These are phyloP conservation scores for Eulemur mongoz DNA, from an alignment of 2,797 vertebrate species.

Conservation along the genomic window DNA sequence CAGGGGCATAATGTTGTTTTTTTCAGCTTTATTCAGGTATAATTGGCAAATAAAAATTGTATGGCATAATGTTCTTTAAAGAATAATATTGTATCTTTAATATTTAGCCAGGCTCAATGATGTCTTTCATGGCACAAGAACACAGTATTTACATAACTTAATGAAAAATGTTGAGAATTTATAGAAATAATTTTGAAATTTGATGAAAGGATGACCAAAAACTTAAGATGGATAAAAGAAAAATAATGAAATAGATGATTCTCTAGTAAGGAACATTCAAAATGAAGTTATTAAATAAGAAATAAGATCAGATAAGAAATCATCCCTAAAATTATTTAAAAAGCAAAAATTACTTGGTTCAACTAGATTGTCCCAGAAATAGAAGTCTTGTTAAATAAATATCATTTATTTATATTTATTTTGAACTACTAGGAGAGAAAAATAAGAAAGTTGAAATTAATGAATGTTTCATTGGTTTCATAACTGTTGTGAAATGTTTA, in stretches of 20 bases:
- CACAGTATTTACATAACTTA: background rate
- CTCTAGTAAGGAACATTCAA: background rate
- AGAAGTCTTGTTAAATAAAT: background rate
- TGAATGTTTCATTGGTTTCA: background rate
- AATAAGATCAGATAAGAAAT: background rate
- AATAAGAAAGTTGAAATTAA: background rate
- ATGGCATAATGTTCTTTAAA: background rate
- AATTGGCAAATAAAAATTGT: background rate
- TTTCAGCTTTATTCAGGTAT: background rate
- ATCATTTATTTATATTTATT: background rate
- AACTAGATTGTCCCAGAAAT: background rate
- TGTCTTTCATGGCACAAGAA: background rate
- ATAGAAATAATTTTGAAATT: conserved; percentile 27
- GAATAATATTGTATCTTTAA: background rate
- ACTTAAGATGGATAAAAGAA: background rate
- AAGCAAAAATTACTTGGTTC: background rate
- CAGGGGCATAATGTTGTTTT: background rate
- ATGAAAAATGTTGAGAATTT: background rate
- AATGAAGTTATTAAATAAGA: conserved; percentile 18
- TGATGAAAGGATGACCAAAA: background rate
- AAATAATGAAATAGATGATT: background rate
- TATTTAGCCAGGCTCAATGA: background rate
- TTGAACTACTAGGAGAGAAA: background rate
- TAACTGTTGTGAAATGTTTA: background rate
- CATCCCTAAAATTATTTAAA: background rate